Evolutionary conservation across 2,797 vertebrate genomes (phyloP).

Genomic region (Ctenosaura bakeri): DNA sequence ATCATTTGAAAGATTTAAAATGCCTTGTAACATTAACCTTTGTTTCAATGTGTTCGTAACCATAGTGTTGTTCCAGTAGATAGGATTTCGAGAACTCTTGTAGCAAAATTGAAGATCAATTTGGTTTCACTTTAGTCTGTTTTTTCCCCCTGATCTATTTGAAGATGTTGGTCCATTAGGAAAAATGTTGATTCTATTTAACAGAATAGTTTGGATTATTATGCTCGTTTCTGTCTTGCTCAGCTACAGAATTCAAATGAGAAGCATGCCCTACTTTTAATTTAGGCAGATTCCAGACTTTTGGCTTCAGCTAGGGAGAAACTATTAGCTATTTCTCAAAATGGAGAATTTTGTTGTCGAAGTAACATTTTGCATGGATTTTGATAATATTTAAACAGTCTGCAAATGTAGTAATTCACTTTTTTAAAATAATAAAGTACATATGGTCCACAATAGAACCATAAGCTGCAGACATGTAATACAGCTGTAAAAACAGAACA

Average conservation of each 20-base stretch:
- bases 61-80: neutral
- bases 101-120: neutral
- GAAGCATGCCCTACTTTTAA: conserved; percentile 48
- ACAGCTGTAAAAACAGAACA: neutral
- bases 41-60: neutral
- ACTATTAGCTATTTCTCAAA: conserved; percentile 43
- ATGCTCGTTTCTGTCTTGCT: neutral
- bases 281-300: conserved; percentile 47
- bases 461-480: neutral
- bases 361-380: no score
- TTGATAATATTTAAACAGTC: neutral
- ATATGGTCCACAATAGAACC: neutral
- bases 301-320: conserved; percentile 51
- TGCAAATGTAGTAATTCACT: neutral
- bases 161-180: conserved; percentile 16
- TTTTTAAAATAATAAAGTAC: neutral
- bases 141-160: conserved; percentile 59
- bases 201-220: neutral
- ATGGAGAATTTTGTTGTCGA: neutral
- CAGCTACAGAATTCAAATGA: conserved; percentile 25
- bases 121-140: conserved; percentile 24
- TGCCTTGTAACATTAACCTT: neutral
- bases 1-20: neutral
- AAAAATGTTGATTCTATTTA: conserved; percentile 9
- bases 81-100: neutral